A percentile compares a stretch with the other conserved stretches of the same genome.
These are phyloP conservation scores for Aptenodytes forsteri DNA, from an alignment of 2,113 vertebrate species.

Conservation along the genomic window DNA sequence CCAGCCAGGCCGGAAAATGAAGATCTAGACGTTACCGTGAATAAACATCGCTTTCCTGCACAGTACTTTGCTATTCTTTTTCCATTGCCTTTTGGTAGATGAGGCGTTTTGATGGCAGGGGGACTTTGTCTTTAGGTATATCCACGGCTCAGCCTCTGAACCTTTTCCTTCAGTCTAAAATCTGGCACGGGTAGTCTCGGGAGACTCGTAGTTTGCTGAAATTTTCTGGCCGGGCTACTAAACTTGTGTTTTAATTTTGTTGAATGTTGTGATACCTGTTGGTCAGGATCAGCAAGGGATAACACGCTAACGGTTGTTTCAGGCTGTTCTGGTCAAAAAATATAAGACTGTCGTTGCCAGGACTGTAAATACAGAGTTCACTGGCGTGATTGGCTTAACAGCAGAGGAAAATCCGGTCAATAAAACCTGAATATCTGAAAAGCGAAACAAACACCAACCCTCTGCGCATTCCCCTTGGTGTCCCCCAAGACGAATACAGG, in stretches of 20 bases:
- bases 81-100: rapidly evolving
- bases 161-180: neutral
- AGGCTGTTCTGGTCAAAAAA: neutral
- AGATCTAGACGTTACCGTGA: neutral
- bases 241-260: neutral
- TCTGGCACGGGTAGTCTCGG: neutral
- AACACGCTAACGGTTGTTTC: neutral
- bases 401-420: neutral
- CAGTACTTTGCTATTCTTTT: neutral
- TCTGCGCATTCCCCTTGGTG: neutral
- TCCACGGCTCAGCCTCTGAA: rapidly evolving
- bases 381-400: neutral
- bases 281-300: neutral
- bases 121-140: neutral
- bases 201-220: rapidly evolving
- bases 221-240: neutral
- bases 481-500: neutral
- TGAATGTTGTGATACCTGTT: neutral
- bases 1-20: neutral
- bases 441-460: neutral
- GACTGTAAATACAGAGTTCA: neutral
- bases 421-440: neutral
- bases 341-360: rapidly evolving
- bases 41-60: neutral
- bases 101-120: neutral